phyloP scores from a whole-genome alignment of 1,140 invertebrate genomes.

The Theocolax elegans region DNA sequence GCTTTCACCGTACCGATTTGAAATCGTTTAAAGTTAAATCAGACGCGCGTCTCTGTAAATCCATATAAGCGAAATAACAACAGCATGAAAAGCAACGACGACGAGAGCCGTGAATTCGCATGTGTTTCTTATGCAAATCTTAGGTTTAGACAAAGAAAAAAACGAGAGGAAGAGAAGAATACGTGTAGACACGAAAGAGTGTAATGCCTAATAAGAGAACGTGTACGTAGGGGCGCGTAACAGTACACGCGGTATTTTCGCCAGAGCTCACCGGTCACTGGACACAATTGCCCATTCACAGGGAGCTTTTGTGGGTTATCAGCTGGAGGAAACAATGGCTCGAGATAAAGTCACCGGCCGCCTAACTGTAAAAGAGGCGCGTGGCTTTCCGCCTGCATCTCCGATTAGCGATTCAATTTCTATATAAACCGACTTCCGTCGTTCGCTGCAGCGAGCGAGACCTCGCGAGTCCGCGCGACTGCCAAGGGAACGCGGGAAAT shows the following conservation, averaged over 20 bases:
- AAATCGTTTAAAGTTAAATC: too few species aligned
- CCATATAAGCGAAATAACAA: too few species aligned
- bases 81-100: too few species aligned
- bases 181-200: too few species aligned
- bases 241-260: slow-evolving; percentile 4
- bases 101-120: too few species aligned
- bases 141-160: neutral
- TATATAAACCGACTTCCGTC: too few species aligned
- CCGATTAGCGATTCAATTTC: slow-evolving; percentile 16
- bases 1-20: too few species aligned
- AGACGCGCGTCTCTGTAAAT: too few species aligned
- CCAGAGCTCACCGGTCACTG: neutral
- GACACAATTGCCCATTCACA: slow-evolving; percentile 32
- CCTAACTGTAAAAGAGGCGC: slow-evolving; percentile 12
- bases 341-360: slow-evolving; percentile 37
- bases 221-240: neutral
- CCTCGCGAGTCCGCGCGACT: too few species aligned
- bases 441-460: too few species aligned
- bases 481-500: too few species aligned
- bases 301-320: slow-evolving; percentile 37
- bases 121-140: too few species aligned
- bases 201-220: slow-evolving; percentile 14
- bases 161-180: neutral
- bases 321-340: slow-evolving; percentile 31
- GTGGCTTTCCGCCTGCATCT: neutral